Conservation (phyloP, 2,797 vertebrate species). For the Cercopithecus mitis region DNA sequence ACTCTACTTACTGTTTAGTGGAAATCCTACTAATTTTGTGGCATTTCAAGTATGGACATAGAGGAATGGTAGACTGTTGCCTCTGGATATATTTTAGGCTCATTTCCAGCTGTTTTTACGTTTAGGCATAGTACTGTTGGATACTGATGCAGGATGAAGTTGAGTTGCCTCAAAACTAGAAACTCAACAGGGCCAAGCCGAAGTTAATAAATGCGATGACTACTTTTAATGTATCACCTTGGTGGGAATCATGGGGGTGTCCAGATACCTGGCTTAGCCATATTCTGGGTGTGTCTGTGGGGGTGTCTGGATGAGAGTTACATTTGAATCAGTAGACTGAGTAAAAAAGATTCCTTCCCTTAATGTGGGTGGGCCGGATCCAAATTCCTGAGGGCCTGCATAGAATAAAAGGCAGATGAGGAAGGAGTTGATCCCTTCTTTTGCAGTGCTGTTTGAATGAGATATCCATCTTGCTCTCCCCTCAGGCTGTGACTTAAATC, state of each 20-base stretch:
- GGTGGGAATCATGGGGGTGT: neutral
- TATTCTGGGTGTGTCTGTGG: neutral
- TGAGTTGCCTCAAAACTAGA: conserved; percentile 9
- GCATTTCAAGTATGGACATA: neutral
- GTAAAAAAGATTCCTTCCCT: neutral
- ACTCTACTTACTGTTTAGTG: neutral
- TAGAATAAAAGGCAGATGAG: neutral
- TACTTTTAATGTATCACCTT: neutral
- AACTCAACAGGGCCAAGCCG: neutral
- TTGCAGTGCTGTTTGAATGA: too few species aligned
- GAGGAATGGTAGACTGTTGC: neutral
- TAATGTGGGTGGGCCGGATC: too few species aligned
- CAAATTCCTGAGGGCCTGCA: neutral
- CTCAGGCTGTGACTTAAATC: neutral
- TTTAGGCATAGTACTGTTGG: neutral
- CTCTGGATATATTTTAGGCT: neutral
- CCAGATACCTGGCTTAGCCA: neutral
- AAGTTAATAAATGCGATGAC: neutral
- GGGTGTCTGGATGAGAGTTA: neutral
- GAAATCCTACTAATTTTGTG: neutral
- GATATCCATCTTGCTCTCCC: neutral
- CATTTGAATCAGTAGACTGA: neutral
- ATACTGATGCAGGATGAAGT: neutral
- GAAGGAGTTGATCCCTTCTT: neutral
- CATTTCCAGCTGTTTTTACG: neutral